Evolutionary conservation across 2,888 invertebrate genomes (phyloP).

Genomic region (Drosophila crucigera): DNA sequence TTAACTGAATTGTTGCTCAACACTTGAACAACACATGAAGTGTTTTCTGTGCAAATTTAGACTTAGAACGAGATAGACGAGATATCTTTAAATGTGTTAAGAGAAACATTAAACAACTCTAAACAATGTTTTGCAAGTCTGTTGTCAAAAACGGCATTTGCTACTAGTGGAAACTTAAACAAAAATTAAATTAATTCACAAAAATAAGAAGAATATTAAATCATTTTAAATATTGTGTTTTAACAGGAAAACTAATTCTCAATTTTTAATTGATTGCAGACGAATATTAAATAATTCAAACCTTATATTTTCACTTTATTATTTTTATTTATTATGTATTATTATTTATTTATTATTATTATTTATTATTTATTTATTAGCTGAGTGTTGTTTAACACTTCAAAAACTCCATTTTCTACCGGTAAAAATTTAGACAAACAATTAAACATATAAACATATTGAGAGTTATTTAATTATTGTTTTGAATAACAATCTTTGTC

Average conservation of each 20-base stretch:
- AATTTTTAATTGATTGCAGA: neutral
- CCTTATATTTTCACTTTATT: neutral
- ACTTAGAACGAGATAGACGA: neutral
- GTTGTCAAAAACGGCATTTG: neutral
- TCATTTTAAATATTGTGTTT: neutral
- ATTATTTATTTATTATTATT: no score
- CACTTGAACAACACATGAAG: conserved; percentile 6
- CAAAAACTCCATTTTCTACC: neutral
- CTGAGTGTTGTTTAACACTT: neutral
- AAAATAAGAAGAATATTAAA: neutral
- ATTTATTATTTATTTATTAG: neutral
- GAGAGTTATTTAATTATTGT: neutral
- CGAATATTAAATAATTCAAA: neutral
- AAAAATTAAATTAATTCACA: neutral
- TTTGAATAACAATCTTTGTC: neutral
- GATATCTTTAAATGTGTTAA: neutral
- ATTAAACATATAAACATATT: neutral
- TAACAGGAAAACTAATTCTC: neutral
- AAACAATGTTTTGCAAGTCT: neutral
- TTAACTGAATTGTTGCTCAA: conserved; percentile 15
- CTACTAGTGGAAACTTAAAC: neutral
- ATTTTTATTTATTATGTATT: no score
- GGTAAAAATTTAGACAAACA: neutral
- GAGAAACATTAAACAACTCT: neutral
- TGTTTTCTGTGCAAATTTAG: neutral